phyloP scores from a whole-genome alignment of 35 echinoderm and acorn worm species.

The Amphiura filiformis region DNA sequence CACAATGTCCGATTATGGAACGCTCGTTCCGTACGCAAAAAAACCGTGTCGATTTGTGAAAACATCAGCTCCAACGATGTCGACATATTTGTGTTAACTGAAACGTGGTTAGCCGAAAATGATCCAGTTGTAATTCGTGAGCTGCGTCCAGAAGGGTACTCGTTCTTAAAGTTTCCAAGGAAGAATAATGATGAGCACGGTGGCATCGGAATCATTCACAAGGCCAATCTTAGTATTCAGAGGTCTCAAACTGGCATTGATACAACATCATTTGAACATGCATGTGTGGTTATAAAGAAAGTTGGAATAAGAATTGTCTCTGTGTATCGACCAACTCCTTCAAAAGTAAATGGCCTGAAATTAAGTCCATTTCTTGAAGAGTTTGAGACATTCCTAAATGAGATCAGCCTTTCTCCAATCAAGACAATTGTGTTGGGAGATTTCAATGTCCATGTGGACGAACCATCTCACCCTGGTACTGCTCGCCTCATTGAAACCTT shows the following conservation, averaged over 20 bases:
- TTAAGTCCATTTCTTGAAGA: too few species aligned
- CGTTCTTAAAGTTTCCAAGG: background rate
- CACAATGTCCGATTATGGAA: background rate
- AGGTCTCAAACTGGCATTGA: background rate
- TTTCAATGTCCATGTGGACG: too few species aligned
- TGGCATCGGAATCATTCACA: background rate
- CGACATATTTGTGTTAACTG: background rate
- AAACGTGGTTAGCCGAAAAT: background rate
- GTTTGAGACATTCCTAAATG: too few species aligned
- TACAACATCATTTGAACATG: background rate
- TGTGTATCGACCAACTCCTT: too few species aligned
- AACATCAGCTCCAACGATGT: background rate
- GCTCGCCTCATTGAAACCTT: too few species aligned
- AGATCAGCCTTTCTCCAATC: too few species aligned
- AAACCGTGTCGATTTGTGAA: background rate
- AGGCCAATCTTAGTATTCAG: background rate
- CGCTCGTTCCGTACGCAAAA: background rate
- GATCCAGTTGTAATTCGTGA: background rate
- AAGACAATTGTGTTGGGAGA: too few species aligned
- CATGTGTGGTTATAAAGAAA: too few species aligned
- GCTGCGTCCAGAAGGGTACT: background rate
- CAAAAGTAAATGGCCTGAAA: too few species aligned
- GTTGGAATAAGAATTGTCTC: too few species aligned
- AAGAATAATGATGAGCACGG: background rate
- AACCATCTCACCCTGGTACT: too few species aligned